A percentile compares a stretch with the other conserved stretches of the same genome.
Evolutionary conservation across 2,113 vertebrate genomes (phyloP).

Genomic region (Sphyrna mokarran): DNA sequence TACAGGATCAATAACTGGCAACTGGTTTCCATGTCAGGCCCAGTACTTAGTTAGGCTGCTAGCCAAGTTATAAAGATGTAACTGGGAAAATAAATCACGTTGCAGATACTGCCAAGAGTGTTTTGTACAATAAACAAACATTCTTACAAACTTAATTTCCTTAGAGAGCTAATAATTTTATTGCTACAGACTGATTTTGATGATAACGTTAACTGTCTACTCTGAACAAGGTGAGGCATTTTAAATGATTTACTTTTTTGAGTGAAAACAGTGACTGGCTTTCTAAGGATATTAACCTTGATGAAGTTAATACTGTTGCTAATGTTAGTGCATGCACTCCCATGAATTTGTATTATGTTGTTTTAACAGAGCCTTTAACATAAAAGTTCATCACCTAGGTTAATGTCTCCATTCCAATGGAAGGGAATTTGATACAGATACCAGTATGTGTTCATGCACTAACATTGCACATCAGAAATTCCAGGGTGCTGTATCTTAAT

Average conservation of each 20-base stretch:
- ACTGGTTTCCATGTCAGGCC: not conserved
- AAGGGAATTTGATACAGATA: not conserved
- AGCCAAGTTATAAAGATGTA: constrained; percentile 20
- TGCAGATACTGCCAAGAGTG: not conserved
- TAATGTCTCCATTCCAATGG: not conserved
- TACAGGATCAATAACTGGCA: constrained; percentile 28
- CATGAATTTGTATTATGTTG: not conserved
- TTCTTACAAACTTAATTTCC: not conserved
- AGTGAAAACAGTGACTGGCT: not conserved
- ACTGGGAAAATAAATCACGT: constrained; percentile 28
- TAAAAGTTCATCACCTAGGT: not conserved
- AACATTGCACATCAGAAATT: not conserved
- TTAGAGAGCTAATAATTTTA: not conserved
- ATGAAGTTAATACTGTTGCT: not conserved
- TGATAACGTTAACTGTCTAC: not conserved
- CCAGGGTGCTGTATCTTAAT: not conserved
- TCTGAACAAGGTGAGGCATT: not conserved
- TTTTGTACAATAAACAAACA: not conserved
- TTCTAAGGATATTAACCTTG: not conserved
- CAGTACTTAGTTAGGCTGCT: constrained; percentile 11
- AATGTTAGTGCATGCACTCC: not conserved
- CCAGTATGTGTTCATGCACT: not conserved
- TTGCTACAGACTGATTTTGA: not conserved
- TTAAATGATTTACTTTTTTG: not conserved
- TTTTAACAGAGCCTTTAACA: not conserved